Evolutionary conservation across 2,113 vertebrate species (phyloP).

Genomic region (Hiodon alosoides): DNA sequence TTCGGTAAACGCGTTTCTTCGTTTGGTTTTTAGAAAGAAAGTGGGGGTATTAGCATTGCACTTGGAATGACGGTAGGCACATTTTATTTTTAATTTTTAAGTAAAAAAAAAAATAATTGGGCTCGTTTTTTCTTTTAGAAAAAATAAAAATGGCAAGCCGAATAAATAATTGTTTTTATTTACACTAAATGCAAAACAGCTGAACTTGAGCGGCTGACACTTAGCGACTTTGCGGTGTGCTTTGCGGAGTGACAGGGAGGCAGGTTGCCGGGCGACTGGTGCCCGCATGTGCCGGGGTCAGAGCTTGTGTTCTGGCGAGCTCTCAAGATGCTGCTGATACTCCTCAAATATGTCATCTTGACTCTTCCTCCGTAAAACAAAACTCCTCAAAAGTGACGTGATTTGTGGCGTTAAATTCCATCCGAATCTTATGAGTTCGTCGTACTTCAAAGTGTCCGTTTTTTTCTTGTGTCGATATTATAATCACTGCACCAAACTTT

Average conservation of each 20-base stretch:
- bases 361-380: too few relatives aligned
- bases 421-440: not conserved
- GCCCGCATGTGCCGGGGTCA: slow-evolving; percentile 32
- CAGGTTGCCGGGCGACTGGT: slow-evolving; percentile 18
- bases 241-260: slow-evolving; percentile 5
- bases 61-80: not conserved
- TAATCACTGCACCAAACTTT: slow-evolving; percentile 38
- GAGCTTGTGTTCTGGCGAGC: slow-evolving; percentile 21
- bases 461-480: slow-evolving; percentile 12
- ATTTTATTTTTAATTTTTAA: not conserved
- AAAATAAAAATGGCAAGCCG: too few relatives aligned
- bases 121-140: too few relatives aligned
- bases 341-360: slow-evolving; percentile 27
- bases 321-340: slow-evolving; percentile 7
- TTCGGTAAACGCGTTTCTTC: too few relatives aligned
- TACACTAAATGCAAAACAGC: slow-evolving; percentile 17
- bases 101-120: not conserved
- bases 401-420: not conserved
- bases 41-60: not conserved
- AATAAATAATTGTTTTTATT: not conserved
- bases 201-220: slow-evolving; percentile 17
- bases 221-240: not conserved
- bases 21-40: too few relatives aligned
- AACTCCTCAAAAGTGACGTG: too few relatives aligned
- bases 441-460: not conserved